Base-by-base conservation (phyloP, 2,113 vertebrate genomes). In the Nycticorax nycticorax region DNA sequence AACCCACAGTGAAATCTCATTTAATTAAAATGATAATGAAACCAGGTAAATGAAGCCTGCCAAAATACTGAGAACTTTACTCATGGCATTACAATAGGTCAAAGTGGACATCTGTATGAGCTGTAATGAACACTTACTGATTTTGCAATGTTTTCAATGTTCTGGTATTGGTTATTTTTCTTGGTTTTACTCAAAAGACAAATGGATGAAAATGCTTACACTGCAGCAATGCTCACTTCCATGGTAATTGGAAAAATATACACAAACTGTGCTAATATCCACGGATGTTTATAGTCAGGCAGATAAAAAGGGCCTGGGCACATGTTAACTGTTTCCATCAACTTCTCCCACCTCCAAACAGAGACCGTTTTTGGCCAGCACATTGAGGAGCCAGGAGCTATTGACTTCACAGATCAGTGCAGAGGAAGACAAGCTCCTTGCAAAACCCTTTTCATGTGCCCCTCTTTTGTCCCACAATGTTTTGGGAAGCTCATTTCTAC, bases 161-260 rank as follows among this genome's bases (percentile, higher is more conserved):
- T 91, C 84, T 92, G 32, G 50, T 85, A 73, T 48, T 92, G 87
- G 81, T 97, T 96, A 91, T 96, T 97, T 96, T 95, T 96, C 94
- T 96, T 96, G 81, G 89, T 90, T 95, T 96, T 96, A 63, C 77
- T 89, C 89, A 89, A 92, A 96, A 97, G 92, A 85, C 77, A 97
- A 95, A 92, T 89, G 81, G 76, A 89, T 62, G 47, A 89, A 96
- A 97, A 91, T 85, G 91, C 92, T 97, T 94, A 95, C 74, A 67
- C 69, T 91, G 77, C 94, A 96, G 87, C 84, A 96, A 74, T 91
- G 41, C 72, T 95, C 81, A 85, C 86, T 96, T 97, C 94, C 74
- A 92, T 8, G 16, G 45, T 95, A 97, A 97, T 81, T 96, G 91
- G 74, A 96, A 96, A 97, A 95, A 95, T 94, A 94, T 91, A 94